phyloP scores from a whole-genome alignment of 1,140 invertebrate species.

The Halictus rubicundus region DNA sequence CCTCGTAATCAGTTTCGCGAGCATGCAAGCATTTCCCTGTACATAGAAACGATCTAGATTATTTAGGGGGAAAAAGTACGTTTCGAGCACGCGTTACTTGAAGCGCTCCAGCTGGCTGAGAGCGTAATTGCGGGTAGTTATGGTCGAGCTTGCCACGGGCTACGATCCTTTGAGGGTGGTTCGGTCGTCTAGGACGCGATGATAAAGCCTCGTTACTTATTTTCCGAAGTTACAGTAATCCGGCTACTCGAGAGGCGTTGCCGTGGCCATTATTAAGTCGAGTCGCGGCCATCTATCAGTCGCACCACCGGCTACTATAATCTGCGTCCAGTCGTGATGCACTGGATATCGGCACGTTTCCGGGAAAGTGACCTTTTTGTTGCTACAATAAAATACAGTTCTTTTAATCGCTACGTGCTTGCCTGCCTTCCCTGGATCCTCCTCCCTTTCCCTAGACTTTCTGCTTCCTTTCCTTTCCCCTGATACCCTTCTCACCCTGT shows the following conservation, averaged over 20 bases:
- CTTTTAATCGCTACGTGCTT: too few relatives aligned
- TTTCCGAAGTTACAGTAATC: conserved; percentile 59
- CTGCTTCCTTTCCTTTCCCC: too few relatives aligned
- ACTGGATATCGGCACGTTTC: conserved; percentile 50
- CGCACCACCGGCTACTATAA: conserved; percentile 53
- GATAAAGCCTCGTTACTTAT: conserved; percentile 51
- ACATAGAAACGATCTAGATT: conserved; percentile 6
- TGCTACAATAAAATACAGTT: background rate
- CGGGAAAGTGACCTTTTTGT: conserved; percentile 4
- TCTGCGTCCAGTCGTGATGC: conserved; percentile 56
- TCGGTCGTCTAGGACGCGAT: background rate
- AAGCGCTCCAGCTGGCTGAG: background rate
- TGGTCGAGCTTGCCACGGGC: background rate
- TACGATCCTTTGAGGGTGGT: conserved; percentile 5
- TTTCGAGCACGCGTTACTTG: background rate
- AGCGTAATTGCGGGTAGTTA: conserved; percentile 6
- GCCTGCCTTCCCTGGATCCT: too few relatives aligned
- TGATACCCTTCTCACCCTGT: too few relatives aligned
- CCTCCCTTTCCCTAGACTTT: too few relatives aligned
- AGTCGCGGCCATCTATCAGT: conserved; percentile 62
- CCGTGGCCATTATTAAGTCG: conserved; percentile 56
- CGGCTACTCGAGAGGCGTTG: conserved; percentile 55
- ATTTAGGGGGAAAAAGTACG: background rate
- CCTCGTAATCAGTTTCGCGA: conserved; percentile 5
- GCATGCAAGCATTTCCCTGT: conserved; percentile 17